Base-by-base conservation (phyloP, 2,888 invertebrate genomes). In the Hartigia nigra region DNA sequence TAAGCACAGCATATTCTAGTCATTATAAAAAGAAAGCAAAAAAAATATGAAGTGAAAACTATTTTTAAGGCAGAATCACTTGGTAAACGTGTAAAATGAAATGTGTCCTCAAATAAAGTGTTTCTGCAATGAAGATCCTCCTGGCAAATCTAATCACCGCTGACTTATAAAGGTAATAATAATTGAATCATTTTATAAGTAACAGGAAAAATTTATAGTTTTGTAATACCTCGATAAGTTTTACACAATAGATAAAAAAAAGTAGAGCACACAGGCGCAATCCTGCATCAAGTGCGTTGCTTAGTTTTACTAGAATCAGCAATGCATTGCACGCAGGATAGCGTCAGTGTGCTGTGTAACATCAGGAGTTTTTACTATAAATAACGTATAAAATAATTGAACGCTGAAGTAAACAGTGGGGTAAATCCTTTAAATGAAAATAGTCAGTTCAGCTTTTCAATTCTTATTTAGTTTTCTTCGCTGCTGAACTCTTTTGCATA, bases 211-310 rank as follows among this genome's bases (percentile, higher is more conserved):
- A 23, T 4, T 1, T 35, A 35, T 35, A 35, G 35, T 55, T 55
- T 55, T 55, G 14, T 9, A 55, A 5, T 23, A 55, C 9, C 9
- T 55, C 23, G 23, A 55, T 23, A 14, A 55, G 23, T 55, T 55
- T 9, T 55, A 23, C 55, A 55, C 23, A 55, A 55, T 69, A 35
- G 12, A 76, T 69, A 32, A 69, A 80, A 70, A 31, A 12, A n/a
- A n/a, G n/a, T 72, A 78, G 83, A 87, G 87, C 89, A 88, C 85
- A 86, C 86, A 84, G 87, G 87, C 87, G 89, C 88, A 88, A 91
- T 91, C 91, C 91, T 91, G 91, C 91, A 91, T 91, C 91, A 91
- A 91, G 90, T 91, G 91, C 91, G 88, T 91, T 91, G 91, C 90
- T 91, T 87, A 86, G 88, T 87, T 81, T 79, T 79, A 84, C 76